Evolutionary conservation across 1,140 invertebrate species (phyloP), one percentile per base, ranked within the genome.

Genomic region (Triops cancriformis): DNA sequence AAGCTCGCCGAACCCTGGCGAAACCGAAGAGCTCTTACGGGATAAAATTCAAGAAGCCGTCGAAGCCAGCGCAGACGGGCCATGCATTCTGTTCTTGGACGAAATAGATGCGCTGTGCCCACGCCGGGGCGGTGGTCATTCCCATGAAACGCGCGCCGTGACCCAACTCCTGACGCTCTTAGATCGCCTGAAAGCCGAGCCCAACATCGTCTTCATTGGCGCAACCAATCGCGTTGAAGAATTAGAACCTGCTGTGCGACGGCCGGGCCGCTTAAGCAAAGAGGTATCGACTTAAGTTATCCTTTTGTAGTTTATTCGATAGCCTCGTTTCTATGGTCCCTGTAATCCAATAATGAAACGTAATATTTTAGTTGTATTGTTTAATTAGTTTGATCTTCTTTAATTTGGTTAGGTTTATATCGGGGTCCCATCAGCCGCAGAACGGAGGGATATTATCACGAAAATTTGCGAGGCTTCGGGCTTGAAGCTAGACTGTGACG

Each of bases 221-320:
- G 83, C 85, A 9, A 85, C 84, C 12, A 85, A 84, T 78, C 77
- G 81, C 74, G 78, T 83, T 26, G 82, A 84, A 73, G 76, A 79
- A n/a, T 79, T 85, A 5, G 83, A 85, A 77, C 83, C 82, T 1
- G 81, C 83, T 12, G 73, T 86, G 1, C 73, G 85, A 37, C 79
- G 84, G 41, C 83, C 83, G 6, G 85, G 84, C 9, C 78, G 85
- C 26, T 83, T 85, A 42, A 85, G 86, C 79, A 81, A 76, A 80
- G 80, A 81, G 37, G 76, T 79, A 43, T 23, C 27, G 7, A 10
- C 42, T 73, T 41, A 27, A 78, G 0, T 12, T 76, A 26, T 23
- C 7, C n/a, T n/a, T n/a, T n/a, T n/a, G n/a, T n/a, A n/a, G n/a
- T n/a, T n/a, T n/a, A n/a, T n/a, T n/a, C n/a, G n/a, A n/a, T n/a